Evolutionary conservation across 2,888 invertebrate genomes (phyloP).

Genomic region (Tuberolachnus salignus): DNA sequence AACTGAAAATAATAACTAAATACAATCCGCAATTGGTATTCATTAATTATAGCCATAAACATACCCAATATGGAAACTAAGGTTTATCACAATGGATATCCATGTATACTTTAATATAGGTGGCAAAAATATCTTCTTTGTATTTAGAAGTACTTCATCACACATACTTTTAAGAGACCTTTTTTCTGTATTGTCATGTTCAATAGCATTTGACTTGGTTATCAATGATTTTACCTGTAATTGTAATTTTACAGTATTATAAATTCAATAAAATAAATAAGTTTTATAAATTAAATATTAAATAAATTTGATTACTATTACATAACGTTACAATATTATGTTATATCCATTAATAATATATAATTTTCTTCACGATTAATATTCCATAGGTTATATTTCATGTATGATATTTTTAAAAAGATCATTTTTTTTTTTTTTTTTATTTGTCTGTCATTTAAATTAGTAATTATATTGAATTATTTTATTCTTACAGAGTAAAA

Average conservation of each 20-base stretch:
- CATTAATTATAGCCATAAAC: conserved; percentile 59
- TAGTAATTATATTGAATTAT: no score
- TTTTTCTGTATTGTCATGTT: conserved; percentile 32
- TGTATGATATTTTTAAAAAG: background rate
- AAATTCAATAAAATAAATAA: no score
- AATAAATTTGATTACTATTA: no score
- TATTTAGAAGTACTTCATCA: conserved; percentile 78
- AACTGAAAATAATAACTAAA: conserved; percentile 65
- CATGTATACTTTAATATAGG: conserved; percentile 83
- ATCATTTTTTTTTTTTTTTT: background rate
- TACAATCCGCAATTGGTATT: background rate
- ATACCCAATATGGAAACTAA: conserved; percentile 90
- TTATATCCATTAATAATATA: no score
- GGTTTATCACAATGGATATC: conserved; percentile 87
- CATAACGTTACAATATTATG: no score
- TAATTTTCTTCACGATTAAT: no score
- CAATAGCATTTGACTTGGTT: conserved; percentile 48
- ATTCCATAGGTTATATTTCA: no score
- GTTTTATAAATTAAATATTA: no score
- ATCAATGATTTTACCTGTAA: conserved; percentile 55
- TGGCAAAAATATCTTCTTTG: conserved; percentile 78
- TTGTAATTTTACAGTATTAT: background rate
- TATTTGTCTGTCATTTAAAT: no score
- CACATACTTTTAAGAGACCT: conserved; percentile 69
- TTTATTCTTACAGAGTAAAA: no score